Conservation (phyloP, 2,888 invertebrate genomes). For the Acanthococcus lagerstroemiae region DNA sequence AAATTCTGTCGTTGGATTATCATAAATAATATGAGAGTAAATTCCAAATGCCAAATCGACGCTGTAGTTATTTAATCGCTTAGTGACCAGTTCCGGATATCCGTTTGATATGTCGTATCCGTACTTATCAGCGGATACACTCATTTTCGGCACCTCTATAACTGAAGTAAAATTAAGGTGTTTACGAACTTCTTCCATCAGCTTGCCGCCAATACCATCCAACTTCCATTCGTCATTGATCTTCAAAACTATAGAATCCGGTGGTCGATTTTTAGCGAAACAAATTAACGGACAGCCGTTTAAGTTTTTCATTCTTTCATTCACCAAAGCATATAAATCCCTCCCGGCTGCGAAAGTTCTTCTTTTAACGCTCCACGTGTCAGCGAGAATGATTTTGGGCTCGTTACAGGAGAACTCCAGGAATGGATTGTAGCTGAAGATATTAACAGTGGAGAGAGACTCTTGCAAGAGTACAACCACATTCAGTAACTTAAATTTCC, state of each 20-base stretch:
- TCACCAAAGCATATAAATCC: background rate
- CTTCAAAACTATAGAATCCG: conserved; percentile 19
- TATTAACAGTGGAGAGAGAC: background rate
- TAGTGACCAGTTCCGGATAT: conserved; percentile 18
- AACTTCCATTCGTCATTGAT: conserved; percentile 18
- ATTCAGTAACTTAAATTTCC: conserved; percentile 6
- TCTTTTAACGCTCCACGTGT: background rate
- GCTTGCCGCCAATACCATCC: conserved; percentile 21
- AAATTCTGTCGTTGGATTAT: conserved; percentile 23
- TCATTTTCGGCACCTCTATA: conserved; percentile 22
- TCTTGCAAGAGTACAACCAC: background rate
- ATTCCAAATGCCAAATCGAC: conserved; percentile 31
- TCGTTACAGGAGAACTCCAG: background rate
- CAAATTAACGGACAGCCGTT: conserved; percentile 13
- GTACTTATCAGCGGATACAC: conserved; percentile 25
- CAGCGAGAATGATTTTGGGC: background rate
- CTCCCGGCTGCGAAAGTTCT: background rate
- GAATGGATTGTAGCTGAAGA: conserved; percentile 12
- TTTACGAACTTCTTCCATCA: conserved; percentile 9
- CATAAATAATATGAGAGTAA: conserved; percentile 32
- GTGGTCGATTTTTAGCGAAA: conserved; percentile 29
- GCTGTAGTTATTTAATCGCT: conserved; percentile 6
- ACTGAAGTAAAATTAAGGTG: conserved; percentile 17
- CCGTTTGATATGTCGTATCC: conserved; percentile 32
- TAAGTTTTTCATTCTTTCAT: conserved; percentile 3